These are phyloP conservation scores for Luffia ferchaultella DNA, from an alignment of 2,888 invertebrate genomes.

Conservation along the genomic window DNA sequence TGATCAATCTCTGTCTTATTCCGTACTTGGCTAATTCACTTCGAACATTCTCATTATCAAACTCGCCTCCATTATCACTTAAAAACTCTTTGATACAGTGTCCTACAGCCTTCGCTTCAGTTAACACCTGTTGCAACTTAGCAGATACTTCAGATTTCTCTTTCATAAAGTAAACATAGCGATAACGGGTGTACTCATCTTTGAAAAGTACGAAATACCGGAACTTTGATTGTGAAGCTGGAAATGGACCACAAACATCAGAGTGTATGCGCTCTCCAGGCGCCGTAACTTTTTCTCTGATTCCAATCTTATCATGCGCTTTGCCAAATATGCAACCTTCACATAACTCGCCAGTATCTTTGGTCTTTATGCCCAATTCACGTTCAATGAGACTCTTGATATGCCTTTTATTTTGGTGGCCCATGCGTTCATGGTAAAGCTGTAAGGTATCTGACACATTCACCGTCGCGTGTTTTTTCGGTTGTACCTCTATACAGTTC, in stretches of 20 bases:
- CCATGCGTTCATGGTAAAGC: constrained; percentile 8
- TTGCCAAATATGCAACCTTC: constrained; percentile 13
- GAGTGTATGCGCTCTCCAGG: constrained; percentile 9
- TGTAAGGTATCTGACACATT: neutral
- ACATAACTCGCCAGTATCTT: constrained; percentile 8
- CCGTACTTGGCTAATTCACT: neutral
- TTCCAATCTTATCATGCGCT: constrained; percentile 8
- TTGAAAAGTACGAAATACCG: constrained; percentile 1
- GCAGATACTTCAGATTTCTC: neutral
- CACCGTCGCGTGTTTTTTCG: neutral
- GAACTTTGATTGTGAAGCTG: neutral
- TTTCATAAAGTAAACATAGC: constrained; percentile 1
- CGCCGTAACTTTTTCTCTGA: constrained; percentile 5
- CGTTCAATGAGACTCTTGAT: constrained; percentile 6
- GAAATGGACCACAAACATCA: constrained; percentile 12
- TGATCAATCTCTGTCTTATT: constrained; percentile 8
- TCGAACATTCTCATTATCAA: neutral
- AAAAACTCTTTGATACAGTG: neutral
- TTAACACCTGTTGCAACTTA: neutral
- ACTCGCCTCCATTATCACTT: neutral
- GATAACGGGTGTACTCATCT: constrained; percentile 2
- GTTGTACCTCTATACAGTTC: neutral
- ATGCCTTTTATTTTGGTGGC: constrained; percentile 11
- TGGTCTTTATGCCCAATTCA: constrained; percentile 8
- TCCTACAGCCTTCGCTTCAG: neutral